Percentiles rank a stretch among this genome's conserved stretches.
Conservation (phyloP, 2,113 vertebrate species). For the Butorides virescens region DNA sequence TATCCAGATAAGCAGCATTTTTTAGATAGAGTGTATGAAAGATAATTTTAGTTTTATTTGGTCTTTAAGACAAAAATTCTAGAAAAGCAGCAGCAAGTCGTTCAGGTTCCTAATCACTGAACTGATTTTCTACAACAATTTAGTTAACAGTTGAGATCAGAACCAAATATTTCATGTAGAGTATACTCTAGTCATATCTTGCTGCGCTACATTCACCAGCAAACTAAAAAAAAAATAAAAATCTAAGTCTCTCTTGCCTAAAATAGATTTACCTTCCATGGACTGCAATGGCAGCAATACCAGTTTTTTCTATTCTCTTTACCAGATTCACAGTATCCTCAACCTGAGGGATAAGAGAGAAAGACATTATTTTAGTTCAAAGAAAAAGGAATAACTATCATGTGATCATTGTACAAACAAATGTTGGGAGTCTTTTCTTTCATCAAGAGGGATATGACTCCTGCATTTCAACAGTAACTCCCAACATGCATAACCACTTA, state of each 20-base stretch:
- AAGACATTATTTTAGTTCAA: background rate
- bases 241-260: background rate
- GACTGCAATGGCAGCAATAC: slow-evolving; percentile 90
- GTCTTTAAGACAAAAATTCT: background rate
- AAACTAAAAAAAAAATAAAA: background rate
- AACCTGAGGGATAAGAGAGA: slow-evolving; percentile 72
- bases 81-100: background rate
- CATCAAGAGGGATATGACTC: background rate
- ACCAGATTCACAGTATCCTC: slow-evolving; percentile 89
- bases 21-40: background rate
- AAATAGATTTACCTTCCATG: slow-evolving; percentile 87
- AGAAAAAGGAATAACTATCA: background rate
- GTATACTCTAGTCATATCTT: background rate
- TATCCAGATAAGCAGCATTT: background rate
- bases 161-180: background rate
- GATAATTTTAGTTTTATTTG: background rate
- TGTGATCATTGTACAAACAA: background rate
- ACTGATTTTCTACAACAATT: background rate
- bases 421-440: background rate
- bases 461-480: background rate
- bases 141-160: background rate
- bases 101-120: background rate
- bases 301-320: slow-evolving; percentile 89
- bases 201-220: background rate
- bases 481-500: background rate